Base-by-base conservation (phyloP, 2,797 vertebrate species). In the Periophthalmus magnuspinnatus region DNA sequence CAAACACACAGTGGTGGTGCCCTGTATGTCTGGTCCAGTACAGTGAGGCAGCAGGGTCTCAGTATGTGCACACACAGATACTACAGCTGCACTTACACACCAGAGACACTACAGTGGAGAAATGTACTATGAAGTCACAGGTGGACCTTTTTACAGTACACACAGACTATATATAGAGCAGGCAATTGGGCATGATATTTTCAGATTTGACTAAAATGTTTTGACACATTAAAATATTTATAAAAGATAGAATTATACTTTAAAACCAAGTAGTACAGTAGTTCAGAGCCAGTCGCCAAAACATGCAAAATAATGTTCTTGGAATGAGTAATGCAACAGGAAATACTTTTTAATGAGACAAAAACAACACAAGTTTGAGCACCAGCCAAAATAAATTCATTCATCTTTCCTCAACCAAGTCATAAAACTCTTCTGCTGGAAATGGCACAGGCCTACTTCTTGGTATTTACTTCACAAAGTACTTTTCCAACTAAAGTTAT, bases 1-100 rank as follows among this genome's bases (percentile, higher is more conserved):
- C 84, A 87, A 86, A 88, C 77, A 90, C 55, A 22, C 11, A 59
- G 2, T 60, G 63, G 45, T 34, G 62, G 52, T 47, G 65, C 55
- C 67, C 61, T 71, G 61, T 47, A 64, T 45, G 78, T 74, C 50
- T 70, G 61, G 69, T 69, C 24, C 2, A 66, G 13, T 45, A 69
- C 70, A 48, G 72, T 67, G 78, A 82, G 79, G 55, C 74, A 50
- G 11, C 67, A 77, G 65, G 74, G 65, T 5, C 65, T 75, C 65
- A 70, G 76, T 69, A 74, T 55, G 57, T 58, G 70, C 67, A 38
- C 66, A 71, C 64, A 72, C 41, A 69, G 81, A 73, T 68, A 81
- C 78, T 75, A 57, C 71, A 78, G 60, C 60, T 75, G 60, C 67
- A 34, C 32, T 69, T 8, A 60, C 14, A 70, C 24, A 74, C 1